phyloP scores from a whole-genome alignment of 1,140 invertebrate species.

The Oncopodura yosiiana region DNA sequence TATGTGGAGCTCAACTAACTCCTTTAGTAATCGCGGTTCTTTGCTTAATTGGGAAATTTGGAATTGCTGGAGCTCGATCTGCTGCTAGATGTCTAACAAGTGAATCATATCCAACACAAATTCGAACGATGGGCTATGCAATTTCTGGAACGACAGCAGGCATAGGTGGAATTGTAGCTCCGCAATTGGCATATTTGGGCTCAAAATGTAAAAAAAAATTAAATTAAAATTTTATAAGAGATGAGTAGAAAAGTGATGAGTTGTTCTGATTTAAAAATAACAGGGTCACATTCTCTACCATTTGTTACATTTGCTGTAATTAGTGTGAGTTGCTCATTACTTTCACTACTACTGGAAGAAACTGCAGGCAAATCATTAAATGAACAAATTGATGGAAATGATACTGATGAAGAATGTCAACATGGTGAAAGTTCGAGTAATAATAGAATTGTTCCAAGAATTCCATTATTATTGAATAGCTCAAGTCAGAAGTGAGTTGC shows the following conservation, averaged over 20 bases:
- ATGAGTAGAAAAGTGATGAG: neutral
- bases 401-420: too few species aligned
- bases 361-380: slow-evolving; percentile 21
- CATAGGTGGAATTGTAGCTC: slow-evolving; percentile 9
- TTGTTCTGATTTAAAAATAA: neutral
- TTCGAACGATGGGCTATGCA: slow-evolving; percentile 19
- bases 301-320: slow-evolving; percentile 34
- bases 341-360: slow-evolving; percentile 40
- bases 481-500: too few species aligned
- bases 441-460: too few species aligned
- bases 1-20: neutral
- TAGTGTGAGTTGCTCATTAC: slow-evolving; percentile 41
- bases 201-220: neutral
- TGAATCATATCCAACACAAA: slow-evolving; percentile 6
- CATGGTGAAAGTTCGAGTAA: too few species aligned
- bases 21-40: neutral
- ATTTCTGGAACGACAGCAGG: slow-evolving; percentile 3
- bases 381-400: neutral
- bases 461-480: too few species aligned
- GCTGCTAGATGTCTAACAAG: neutral
- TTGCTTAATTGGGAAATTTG: slow-evolving; percentile 8
- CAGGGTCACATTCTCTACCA: slow-evolving; percentile 22
- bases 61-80: slow-evolving; percentile 9
- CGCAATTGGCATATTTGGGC: slow-evolving; percentile 10
- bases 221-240: too few species aligned